These are phyloP conservation scores for Acestrorhynchus altus DNA, from an alignment of 2,797 vertebrate genomes.

Conservation along the genomic window DNA sequence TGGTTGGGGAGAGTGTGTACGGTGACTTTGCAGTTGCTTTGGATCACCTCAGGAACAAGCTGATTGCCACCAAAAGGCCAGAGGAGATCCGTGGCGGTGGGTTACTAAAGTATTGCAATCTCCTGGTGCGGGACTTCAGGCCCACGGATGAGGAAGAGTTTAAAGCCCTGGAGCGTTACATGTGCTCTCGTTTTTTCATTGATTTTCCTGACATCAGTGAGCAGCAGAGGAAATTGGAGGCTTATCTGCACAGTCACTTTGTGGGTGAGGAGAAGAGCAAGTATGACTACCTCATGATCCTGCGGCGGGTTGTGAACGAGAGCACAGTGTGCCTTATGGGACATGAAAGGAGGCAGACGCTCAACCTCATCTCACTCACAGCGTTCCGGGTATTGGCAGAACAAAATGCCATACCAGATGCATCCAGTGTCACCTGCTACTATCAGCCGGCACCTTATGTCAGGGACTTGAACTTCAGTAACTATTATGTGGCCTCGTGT, in stretches of 20 bases:
- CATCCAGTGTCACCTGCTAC: constrained; percentile 95
- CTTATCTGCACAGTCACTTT: constrained; percentile 98
- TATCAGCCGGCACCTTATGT: constrained; percentile 92
- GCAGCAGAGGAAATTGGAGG: constrained; percentile 94
- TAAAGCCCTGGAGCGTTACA: constrained; percentile 93
- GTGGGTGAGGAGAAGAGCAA: constrained; percentile 94
- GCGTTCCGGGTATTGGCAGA: constrained; percentile 92
- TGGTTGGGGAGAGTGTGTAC: constrained; percentile 91
- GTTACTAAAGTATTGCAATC: constrained; percentile 97
- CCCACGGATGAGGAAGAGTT: constrained; percentile 89
- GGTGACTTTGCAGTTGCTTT: constrained; percentile 89
- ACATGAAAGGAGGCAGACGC: constrained; percentile 93
- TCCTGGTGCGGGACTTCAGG: constrained; percentile 90
- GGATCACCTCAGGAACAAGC: constrained; percentile 88
- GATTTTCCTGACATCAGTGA: constrained; percentile 96
- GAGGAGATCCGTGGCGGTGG: constrained; percentile 97
- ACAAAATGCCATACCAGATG: constrained; percentile 92
- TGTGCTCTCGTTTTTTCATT: constrained; percentile 99
- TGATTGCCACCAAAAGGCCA: constrained; percentile 94
- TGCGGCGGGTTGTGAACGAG: constrained; percentile 92
- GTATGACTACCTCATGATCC: constrained; percentile 97
- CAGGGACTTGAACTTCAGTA: constrained; percentile 95
- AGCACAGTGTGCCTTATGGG: constrained; percentile 99
- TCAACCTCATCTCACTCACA: constrained; percentile 93
- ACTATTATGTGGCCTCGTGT: constrained; percentile 91